These are phyloP conservation scores for Diaphora mendica DNA, from an alignment of 2,888 invertebrate species.

Conservation along the genomic window DNA sequence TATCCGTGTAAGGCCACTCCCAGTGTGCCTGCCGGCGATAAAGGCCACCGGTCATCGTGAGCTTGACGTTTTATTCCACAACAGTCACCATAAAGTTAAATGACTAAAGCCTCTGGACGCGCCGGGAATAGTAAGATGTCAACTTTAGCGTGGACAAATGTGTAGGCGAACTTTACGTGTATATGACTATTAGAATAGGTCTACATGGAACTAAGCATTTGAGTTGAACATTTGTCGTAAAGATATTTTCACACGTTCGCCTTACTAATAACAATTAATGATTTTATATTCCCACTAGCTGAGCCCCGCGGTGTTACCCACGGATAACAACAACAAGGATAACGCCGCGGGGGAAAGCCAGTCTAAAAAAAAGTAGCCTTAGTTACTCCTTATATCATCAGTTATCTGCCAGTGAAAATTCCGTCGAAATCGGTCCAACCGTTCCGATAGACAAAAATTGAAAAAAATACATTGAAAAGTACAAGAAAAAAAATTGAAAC, in stretches of 20 bases:
- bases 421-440: no score
- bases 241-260: no score
- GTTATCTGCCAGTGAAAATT: no score
- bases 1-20: conserved; percentile 38
- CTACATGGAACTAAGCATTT: neutral
- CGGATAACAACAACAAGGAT: no score
- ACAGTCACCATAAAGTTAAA: conserved; percentile 40
- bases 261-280: neutral
- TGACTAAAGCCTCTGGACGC: conserved; percentile 25
- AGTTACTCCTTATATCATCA: no score
- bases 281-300: neutral
- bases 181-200: conserved; percentile 21
- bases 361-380: no score
- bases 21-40: conserved; percentile 29
- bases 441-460: no score
- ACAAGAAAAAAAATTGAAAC: no score
- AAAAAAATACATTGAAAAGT: no score
- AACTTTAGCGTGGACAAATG: conserved; percentile 16
- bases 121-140: conserved; percentile 9
- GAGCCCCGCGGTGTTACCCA: no score
- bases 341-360: no score
- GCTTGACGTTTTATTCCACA: conserved; percentile 38
- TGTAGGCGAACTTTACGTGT: conserved; percentile 14
- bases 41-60: conserved; percentile 33
- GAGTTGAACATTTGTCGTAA: no score